Conservation (phyloP, 2,113 vertebrate genomes). For the Heptranchias perlo region DNA sequence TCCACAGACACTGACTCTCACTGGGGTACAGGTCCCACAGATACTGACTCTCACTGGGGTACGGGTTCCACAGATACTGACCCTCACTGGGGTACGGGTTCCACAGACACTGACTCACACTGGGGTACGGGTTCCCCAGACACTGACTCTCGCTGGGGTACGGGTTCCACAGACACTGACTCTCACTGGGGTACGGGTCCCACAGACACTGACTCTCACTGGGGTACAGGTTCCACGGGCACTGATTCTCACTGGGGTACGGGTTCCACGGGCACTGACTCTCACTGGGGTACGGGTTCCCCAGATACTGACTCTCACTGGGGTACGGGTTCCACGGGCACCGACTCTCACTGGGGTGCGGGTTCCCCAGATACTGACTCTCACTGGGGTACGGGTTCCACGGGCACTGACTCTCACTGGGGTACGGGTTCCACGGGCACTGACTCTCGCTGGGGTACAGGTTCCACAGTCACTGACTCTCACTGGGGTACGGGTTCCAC, state of each 20-base stretch:
- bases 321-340: not conserved
- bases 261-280: not conserved
- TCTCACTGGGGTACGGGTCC: not conserved
- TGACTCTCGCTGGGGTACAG: not conserved
- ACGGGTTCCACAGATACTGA: not conserved
- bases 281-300: not conserved
- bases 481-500: not conserved
- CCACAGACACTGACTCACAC: not conserved
- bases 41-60: not conserved
- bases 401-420: not conserved
- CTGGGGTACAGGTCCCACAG: not conserved
- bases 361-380: not conserved
- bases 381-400: not conserved
- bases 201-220: not conserved
- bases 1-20: not conserved
- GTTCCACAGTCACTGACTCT: not conserved
- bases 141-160: slow-evolving; percentile 1
- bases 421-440: not conserved
- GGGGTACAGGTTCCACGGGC: not conserved
- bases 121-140: not conserved
- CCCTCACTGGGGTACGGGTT: not conserved
- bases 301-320: not conserved
- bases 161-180: not conserved
- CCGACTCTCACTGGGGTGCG: not conserved
- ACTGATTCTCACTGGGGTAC: not conserved